phyloP scores from a whole-genome alignment of 2,113 vertebrate genomes.

The Rousettus leschenaultii region DNA sequence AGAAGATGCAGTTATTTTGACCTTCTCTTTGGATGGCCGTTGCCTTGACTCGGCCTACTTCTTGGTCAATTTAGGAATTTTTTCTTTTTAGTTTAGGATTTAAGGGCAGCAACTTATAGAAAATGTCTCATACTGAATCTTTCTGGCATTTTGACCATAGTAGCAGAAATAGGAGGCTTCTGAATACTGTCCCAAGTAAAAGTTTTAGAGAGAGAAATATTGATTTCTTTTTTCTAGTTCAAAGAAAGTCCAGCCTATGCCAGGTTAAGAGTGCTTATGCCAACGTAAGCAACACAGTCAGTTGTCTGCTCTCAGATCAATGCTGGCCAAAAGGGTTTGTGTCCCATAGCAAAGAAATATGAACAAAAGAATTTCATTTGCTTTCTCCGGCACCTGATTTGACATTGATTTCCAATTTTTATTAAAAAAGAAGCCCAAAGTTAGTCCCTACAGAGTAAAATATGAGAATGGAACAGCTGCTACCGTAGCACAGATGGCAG shows the following conservation, averaged over 20 bases:
- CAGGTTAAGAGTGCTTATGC: neutral
- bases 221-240: neutral
- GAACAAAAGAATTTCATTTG: neutral
- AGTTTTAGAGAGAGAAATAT: constrained; percentile 53
- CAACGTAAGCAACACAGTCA: neutral
- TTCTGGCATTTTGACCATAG: neutral
- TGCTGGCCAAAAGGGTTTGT: neutral
- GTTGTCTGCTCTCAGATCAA: constrained; percentile 14
- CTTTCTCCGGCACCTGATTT: constrained; percentile 47
- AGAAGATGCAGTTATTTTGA: neutral
- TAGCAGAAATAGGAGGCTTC: neutral
- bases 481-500: neutral
- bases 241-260: constrained; percentile 5
- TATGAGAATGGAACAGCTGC: constrained; percentile 49
- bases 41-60: neutral
- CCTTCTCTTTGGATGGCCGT: neutral
- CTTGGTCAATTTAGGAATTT: neutral
- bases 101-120: neutral
- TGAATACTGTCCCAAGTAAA: constrained; percentile 5
- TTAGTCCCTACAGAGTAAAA: constrained; percentile 39
- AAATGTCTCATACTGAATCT: neutral
- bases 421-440: constrained; percentile 9
- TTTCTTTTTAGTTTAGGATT: neutral
- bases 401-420: constrained; percentile 65
- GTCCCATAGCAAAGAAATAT: neutral